Conservation (phyloP, 1,140 invertebrate species). For the Drosophila mojavensis region DNA sequence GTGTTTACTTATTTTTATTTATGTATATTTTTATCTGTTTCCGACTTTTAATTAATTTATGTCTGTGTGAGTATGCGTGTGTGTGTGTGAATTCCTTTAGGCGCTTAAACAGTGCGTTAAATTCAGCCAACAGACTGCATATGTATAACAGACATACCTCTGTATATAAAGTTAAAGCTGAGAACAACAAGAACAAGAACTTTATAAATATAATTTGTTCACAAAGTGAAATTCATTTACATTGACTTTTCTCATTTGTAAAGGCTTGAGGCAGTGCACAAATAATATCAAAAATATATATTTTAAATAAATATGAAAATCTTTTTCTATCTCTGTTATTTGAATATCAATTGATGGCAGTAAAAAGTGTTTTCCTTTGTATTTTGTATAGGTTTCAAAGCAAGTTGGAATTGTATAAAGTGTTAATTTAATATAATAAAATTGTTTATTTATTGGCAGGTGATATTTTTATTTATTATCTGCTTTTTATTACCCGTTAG, state of each 20-base stretch:
- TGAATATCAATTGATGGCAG: too few relatives aligned
- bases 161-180: background rate
- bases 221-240: background rate
- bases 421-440: too few relatives aligned
- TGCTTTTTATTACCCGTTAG: too few relatives aligned
- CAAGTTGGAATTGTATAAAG: too few relatives aligned
- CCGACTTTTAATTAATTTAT: constrained; percentile 81
- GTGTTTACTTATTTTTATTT: constrained; percentile 37
- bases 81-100: constrained; percentile 30
- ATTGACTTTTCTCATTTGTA: background rate
- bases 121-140: constrained; percentile 9
- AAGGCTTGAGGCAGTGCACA: background rate
- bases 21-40: constrained; percentile 72
- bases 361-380: too few relatives aligned
- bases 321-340: too few relatives aligned
- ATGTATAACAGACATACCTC: background rate
- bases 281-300: background rate
- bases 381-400: too few relatives aligned
- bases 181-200: background rate
- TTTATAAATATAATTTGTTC: background rate
- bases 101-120: constrained; percentile 57
- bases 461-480: too few relatives aligned
- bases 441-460: too few relatives aligned
- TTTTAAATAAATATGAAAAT: too few relatives aligned
- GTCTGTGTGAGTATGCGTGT: constrained; percentile 15